phyloP scores from a whole-genome alignment of 2,888 invertebrate species.

The Acheta domesticus region DNA sequence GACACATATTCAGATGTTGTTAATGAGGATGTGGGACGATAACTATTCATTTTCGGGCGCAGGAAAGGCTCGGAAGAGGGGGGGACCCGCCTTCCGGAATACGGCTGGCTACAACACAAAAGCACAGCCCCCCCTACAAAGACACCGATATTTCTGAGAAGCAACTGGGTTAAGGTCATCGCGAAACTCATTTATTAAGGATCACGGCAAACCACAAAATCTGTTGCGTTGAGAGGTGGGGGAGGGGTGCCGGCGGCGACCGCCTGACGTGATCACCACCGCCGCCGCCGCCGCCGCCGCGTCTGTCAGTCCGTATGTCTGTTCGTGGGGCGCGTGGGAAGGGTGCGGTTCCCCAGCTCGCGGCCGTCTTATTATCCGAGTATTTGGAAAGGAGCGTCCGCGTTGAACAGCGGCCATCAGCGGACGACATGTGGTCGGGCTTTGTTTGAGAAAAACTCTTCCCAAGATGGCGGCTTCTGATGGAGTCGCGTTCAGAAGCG shows the following conservation, averaged over 20 bases:
- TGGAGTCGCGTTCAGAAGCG: neutral
- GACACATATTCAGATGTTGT: slow-evolving; percentile 7
- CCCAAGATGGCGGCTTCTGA: slow-evolving; percentile 2
- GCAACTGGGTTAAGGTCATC: slow-evolving; percentile 4
- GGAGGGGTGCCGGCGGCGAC: neutral
- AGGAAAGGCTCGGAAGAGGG: neutral
- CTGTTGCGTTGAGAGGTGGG: neutral
- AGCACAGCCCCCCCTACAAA: neutral
- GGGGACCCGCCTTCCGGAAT: neutral
- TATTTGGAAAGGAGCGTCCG: slow-evolving; percentile 8
- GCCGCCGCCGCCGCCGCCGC: too few species aligned
- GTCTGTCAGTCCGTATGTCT: neutral
- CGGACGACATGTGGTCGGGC: neutral
- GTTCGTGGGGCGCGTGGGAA: neutral
- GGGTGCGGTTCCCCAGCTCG: neutral
- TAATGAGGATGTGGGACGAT: slow-evolving; percentile 18
- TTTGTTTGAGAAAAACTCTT: neutral
- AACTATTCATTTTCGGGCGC: slow-evolving; percentile 1
- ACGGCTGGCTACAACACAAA: neutral
- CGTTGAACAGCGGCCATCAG: neutral
- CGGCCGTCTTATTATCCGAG: neutral
- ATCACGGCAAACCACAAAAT: neutral
- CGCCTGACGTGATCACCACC: too few species aligned
- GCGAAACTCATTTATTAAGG: neutral
- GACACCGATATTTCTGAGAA: slow-evolving; percentile 18